These are phyloP conservation scores for Rapana venosa DNA, from an alignment of 2,888 invertebrate species.

Conservation along the genomic window DNA sequence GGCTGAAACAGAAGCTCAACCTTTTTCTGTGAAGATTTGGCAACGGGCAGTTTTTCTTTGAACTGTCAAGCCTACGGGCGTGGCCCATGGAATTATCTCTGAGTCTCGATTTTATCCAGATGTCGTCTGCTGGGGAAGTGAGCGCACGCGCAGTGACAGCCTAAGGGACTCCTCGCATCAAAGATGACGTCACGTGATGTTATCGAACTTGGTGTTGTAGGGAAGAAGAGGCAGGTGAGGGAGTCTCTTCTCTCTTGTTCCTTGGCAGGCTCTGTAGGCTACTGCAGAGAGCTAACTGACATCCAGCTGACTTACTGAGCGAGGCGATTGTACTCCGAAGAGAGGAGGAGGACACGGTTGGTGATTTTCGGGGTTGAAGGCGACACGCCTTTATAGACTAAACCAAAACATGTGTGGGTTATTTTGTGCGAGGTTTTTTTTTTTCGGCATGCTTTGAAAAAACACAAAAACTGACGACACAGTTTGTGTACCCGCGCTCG, in stretches of 20 bases:
- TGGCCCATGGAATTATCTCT: neutral
- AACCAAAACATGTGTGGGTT: neutral
- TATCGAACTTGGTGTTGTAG: neutral
- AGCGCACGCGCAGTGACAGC: neutral
- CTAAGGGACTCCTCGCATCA: neutral
- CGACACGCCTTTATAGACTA: too few species aligned
- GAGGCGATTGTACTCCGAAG: neutral
- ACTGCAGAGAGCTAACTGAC: neutral
- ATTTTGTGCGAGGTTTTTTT: neutral
- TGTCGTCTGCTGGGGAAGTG: slow-evolving; percentile 14
- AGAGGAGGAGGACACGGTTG: neutral
- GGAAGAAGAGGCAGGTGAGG: neutral
- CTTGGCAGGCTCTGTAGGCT: neutral
- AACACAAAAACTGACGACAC: neutral
- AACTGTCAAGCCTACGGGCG: neutral
- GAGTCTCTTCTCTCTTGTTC: too few species aligned
- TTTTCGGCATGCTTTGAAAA: neutral
- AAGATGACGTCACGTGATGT: neutral
- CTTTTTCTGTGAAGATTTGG: neutral
- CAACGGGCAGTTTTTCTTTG: neutral
- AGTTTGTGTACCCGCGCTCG: neutral
- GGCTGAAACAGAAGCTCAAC: neutral
- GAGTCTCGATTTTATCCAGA: neutral
- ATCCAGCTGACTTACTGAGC: neutral
- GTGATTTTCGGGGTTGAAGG: too few species aligned